Base-by-base conservation (phyloP, 2,797 vertebrate genomes). In the Capromys pilorides region DNA sequence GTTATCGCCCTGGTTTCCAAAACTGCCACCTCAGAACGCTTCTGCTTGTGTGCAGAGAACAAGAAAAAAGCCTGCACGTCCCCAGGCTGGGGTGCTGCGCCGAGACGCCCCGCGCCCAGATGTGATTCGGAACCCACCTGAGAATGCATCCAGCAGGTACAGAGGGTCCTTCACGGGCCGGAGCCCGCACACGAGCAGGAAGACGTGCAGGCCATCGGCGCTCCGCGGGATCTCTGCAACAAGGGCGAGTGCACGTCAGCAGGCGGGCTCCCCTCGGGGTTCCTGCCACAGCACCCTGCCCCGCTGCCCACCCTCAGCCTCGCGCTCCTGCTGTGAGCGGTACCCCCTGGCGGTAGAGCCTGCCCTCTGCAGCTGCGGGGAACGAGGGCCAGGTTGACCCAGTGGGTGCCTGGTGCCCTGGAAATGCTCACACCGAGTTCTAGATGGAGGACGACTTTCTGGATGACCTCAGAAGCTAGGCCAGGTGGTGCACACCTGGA, bases 121-220 rank as follows among this genome's bases (percentile, higher is more conserved):
- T 0, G 18, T 36, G 18, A 8, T 13, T 41, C 69, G 0, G 0
- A 5, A 79, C 97, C 0, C 95, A 99, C 99, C 99, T 98, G 99
- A 99, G 97, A 99, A 99, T 0, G 66, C 98, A 0, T 99, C 98
- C 19, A 99, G 98, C 91, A 99, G 94, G 96, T 98, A 99, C 18
- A 99, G 99, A 6, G 99, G 99, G 94, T 99, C 99, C 94, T 99
- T 99, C 80, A 99, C 99, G 96, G 97, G 98, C 91, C 99, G 97
- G 67, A 99, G 98, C 12, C 99, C 99, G 41, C 99, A 99, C 31
- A 99, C 97, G 97, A 99, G 94, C 33, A 99, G 98, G 94, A 99
- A 99, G 26, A 99, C 69, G 0, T 61, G 97, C 0, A 98, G 95
- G 49, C 94, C 92, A 4, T 97, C 98, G 28, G 97, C 88, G 31